A percentile compares a stretch with the other conserved stretches of the same genome.
Evolutionary conservation across 2,113 vertebrate species (phyloP).

Genomic region (Aramus guarauna): DNA sequence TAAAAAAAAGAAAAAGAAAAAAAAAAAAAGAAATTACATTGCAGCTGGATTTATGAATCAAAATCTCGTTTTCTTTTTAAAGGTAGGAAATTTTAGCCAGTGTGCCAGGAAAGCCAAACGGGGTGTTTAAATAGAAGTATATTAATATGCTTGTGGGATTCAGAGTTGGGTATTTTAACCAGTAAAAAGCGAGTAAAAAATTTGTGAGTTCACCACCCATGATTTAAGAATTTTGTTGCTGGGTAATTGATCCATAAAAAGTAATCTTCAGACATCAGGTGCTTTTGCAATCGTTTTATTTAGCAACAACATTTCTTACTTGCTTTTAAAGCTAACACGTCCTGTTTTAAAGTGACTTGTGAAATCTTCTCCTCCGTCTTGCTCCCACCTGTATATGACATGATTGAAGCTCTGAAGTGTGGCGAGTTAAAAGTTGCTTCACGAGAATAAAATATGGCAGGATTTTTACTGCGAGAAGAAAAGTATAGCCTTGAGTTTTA

Average conservation of each 20-base stretch:
- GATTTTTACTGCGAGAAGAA: slow-evolving; percentile 27
- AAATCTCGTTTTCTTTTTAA: slow-evolving; percentile 69
- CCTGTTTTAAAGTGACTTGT: slow-evolving; percentile 65
- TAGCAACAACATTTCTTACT: slow-evolving; percentile 56
- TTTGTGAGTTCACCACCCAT: slow-evolving; percentile 40
- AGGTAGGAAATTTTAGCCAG: slow-evolving; percentile 31
- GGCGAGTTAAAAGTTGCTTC: slow-evolving; percentile 58
- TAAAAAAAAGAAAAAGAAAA: background rate
- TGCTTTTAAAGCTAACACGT: slow-evolving; percentile 65
- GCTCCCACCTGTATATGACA: slow-evolving; percentile 60
- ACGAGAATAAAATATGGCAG: slow-evolving; percentile 40
- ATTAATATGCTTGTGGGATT: slow-evolving; percentile 15
- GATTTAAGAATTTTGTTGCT: slow-evolving; percentile 61
- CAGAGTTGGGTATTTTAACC: slow-evolving; percentile 3
- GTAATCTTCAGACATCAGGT: slow-evolving; percentile 51
- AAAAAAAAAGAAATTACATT: slow-evolving; percentile 1
- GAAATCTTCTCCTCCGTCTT: slow-evolving; percentile 64
- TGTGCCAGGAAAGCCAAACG: slow-evolving; percentile 26
- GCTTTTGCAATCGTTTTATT: slow-evolving; percentile 48
- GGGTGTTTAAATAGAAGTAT: slow-evolving; percentile 17
- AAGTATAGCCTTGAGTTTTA: slow-evolving; percentile 59
- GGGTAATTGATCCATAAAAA: slow-evolving; percentile 65
- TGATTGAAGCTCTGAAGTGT: slow-evolving; percentile 51
- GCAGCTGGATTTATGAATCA: slow-evolving; percentile 69
- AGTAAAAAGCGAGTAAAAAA: slow-evolving; percentile 27